phyloP scores from a whole-genome alignment of 2,113 vertebrate genomes.

The Microtus montanus region DNA sequence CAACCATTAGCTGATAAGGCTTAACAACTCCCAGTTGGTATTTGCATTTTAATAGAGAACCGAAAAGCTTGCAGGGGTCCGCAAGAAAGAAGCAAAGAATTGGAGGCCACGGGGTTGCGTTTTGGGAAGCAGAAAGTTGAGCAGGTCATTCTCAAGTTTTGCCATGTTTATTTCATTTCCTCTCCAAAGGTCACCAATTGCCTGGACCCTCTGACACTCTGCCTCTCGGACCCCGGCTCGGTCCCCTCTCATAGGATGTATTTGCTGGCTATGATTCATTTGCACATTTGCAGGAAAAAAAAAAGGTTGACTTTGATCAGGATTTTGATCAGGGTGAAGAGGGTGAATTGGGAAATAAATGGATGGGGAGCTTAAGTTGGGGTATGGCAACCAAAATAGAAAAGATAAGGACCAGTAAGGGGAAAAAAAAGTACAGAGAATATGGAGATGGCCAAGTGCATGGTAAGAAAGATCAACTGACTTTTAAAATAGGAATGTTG shows the following conservation, averaged over 20 bases:
- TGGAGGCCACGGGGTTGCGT: conserved; percentile 26
- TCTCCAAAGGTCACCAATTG: neutral
- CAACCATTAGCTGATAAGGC: conserved; percentile 73
- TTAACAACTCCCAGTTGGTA: conserved; percentile 71
- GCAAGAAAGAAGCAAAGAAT: conserved; percentile 64
- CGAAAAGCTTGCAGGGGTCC: conserved; percentile 58
- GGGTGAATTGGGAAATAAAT: neutral
- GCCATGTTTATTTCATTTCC: neutral
- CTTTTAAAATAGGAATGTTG: neutral
- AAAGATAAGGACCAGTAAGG: neutral
- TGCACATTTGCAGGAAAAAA: neutral
- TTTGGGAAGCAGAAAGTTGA: conserved; percentile 7
- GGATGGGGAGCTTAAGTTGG: neutral
- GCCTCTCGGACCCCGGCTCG: neutral
- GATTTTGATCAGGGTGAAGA: neutral
- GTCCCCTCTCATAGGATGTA: neutral
- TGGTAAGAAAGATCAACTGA: neutral
- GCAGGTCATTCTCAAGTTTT: conserved; percentile 19
- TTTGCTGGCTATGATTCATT: neutral
- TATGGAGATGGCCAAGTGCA: neutral
- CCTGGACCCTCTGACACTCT: neutral
- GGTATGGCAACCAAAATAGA: neutral
- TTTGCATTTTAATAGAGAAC: conserved; percentile 78
- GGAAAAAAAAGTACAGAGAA: neutral
- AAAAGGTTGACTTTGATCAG: neutral